A percentile compares a stretch with the other conserved stretches of the same genome.
Evolutionary conservation across 2,113 vertebrate genomes (phyloP).

Genomic region (Prinia subflava): DNA sequence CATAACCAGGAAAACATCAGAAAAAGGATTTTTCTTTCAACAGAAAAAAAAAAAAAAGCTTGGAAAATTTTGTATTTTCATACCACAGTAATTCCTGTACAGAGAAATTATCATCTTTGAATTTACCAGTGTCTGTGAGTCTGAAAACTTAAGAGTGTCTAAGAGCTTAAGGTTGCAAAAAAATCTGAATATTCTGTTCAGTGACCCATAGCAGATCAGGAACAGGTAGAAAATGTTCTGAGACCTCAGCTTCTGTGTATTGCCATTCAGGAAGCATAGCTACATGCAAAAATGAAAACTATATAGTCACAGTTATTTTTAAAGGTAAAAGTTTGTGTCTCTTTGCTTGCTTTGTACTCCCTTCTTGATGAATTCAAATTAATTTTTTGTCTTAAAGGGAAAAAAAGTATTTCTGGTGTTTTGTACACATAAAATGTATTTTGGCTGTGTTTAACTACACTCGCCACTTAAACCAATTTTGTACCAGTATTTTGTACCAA

Average conservation of each 20-base stretch:
- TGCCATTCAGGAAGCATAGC: background rate
- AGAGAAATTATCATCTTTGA: background rate
- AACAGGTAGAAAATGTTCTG: background rate
- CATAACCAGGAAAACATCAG: background rate
- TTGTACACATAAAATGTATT: background rate
- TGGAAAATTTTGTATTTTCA: background rate
- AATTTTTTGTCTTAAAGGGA: background rate
- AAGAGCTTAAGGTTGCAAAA: background rate
- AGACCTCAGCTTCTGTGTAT: background rate
- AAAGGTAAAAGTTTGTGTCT: background rate
- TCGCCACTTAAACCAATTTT: background rate
- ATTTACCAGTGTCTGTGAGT: background rate
- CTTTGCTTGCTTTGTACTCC: background rate
- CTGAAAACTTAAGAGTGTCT: background rate
- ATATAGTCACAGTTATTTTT: background rate
- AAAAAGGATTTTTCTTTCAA: background rate
- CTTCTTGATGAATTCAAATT: background rate
- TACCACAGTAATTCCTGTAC: background rate
- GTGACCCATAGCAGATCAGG: background rate
- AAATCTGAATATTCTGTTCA: background rate
- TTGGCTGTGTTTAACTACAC: background rate
- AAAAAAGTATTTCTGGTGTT: fast-evolving
- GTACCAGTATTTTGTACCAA: background rate
- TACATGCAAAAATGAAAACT: background rate
- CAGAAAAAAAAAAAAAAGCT: background rate